Base-by-base conservation (phyloP, 2,888 invertebrate genomes). In the Phalera bucephala region DNA sequence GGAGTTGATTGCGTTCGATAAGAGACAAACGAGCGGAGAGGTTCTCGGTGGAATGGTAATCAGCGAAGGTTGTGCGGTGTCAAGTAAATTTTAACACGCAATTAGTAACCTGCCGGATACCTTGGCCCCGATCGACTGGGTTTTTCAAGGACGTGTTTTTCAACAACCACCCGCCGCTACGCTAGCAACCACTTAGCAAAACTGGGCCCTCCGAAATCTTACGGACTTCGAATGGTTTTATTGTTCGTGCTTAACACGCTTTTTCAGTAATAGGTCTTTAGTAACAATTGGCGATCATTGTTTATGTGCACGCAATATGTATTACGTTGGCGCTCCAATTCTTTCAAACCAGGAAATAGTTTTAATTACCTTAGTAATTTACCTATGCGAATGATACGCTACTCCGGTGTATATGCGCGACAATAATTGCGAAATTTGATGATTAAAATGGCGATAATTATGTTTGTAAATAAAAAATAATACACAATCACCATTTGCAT, bases 61-160 rank as follows among this genome's bases (percentile, higher is more conserved):
- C 45, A 51, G 58, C 61, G 79, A 84, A 85, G 85, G 86, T 80
- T 82, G 78, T 78, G 72, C 70, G 80, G 76, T 77, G 85, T 85
- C 85, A 81, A 82, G 84, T 84, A 79, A 86, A 85, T 79, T 86
- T 85, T 83, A 83, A 81, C 85, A 85, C 84, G 85, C 83, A 85
- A 87, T 87, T 85, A 82, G 80, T 77, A 78, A 72, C 67, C 69
- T 70, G 69, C 43, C 68, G 70, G 77, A 77, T 69, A 76, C 83
- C 84, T 87, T 86, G 86, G 82, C 86, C 83, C 78, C 73, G 70
- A 84, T 85, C 66, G 67, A 62, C 64, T 62, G 58, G 62, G 53
- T 63, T 63, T 68, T 64, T 75, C 76, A 77, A 76, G 79, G 80
- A 79, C 76, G 23, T 45, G 53, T 41, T 49, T 47, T 52, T 50